Evolutionary conservation across 2,888 invertebrate genomes (phyloP), one percentile per base, ranked within the genome.

Genomic region (Caenorhabditis sp.): DNA sequence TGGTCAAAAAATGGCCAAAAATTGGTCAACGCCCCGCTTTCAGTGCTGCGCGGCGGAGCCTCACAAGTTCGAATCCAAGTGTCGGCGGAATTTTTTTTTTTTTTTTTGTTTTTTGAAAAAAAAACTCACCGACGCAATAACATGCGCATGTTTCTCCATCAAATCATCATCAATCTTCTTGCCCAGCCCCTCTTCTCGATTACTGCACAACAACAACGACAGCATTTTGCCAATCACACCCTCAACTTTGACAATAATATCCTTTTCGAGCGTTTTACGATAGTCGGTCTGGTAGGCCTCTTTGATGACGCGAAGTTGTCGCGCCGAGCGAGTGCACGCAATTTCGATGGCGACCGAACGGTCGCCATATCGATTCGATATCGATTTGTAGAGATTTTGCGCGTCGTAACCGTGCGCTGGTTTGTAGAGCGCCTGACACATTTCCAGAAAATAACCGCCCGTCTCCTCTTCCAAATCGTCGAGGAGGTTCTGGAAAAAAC

Each of bases 401-500:
- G 89, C 88, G 67, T 89, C 88, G 73, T 87, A 89, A 36, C 87
- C 81, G 31, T 84, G 84, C 3, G 87, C 81, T 2, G 88, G 88
- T 69, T 86, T 85, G 73, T 89, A 78, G 31, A 89, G 79, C n/a
- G 88, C 88, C 43, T 88, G 66, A 54, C 86, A 85, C 57, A 87
- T 79, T 27, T 86, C 87, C 70, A 88, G 84, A 76, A 89, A 89
- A 75, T 87, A 85, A 4, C 89, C 89, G n/a, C 88, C 87, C 51
- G 88, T 78, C 69, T 89, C 89, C 65, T 85, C 85, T 77, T 89
- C 87, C 65, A 89, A 74, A 64, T 89, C 89, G 6, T 87, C 84
- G 3, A 86, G 75, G 37, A 89, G 80, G 66, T 87, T 87, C 88
- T 89, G 72, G 27, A 86, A 80, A 76, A 12, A 5, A 21, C 14